These are phyloP conservation scores for Piezodorus guildinii DNA, from an alignment of 1,140 invertebrate genomes.

Conservation along the genomic window DNA sequence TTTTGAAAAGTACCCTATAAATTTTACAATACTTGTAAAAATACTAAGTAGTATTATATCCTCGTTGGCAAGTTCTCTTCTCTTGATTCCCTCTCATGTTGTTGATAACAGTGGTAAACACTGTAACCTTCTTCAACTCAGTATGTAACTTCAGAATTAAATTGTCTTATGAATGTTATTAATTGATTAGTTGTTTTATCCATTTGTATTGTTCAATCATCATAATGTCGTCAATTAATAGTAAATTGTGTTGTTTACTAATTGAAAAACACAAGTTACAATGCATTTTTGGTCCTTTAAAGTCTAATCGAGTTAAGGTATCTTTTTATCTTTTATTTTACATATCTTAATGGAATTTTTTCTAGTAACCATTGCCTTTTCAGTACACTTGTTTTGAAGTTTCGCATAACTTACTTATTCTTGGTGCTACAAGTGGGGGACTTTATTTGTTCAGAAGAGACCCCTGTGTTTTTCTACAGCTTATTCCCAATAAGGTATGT, in stretches of 20 bases:
- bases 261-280: background rate
- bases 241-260: background rate
- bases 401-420: conserved; percentile 53
- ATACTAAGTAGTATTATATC: too few relatives aligned
- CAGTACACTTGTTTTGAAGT: conserved; percentile 68
- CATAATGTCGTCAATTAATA: background rate
- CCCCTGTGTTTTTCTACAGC: conserved; percentile 57
- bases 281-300: background rate
- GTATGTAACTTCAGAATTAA: too few relatives aligned
- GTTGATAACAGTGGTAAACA: too few relatives aligned
- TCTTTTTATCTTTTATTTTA: background rate
- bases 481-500: conserved; percentile 60
- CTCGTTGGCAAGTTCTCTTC: too few relatives aligned
- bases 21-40: too few relatives aligned
- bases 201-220: too few relatives aligned
- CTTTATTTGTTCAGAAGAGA: conserved; percentile 60
- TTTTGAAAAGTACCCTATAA: too few relatives aligned
- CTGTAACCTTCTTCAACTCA: too few relatives aligned
- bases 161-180: too few relatives aligned
- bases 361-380: conserved; percentile 32
- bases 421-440: conserved; percentile 67
- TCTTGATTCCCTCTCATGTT: too few relatives aligned
- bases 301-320: conserved; percentile 1
- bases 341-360: background rate
- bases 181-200: too few relatives aligned